Evolutionary conservation across 2,888 invertebrate genomes (phyloP).

Genomic region (Stratiomys singularior): DNA sequence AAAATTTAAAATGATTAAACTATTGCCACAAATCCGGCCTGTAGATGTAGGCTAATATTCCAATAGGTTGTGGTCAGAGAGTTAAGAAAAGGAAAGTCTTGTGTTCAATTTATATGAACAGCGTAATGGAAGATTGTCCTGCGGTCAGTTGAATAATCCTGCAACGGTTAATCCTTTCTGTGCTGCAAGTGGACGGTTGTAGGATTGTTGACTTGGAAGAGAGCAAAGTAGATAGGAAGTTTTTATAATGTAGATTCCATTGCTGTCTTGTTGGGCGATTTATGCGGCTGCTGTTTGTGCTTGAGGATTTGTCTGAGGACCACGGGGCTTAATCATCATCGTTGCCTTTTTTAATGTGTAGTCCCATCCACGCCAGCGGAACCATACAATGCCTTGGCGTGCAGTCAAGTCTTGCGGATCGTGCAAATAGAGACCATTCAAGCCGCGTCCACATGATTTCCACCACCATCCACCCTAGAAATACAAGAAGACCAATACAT

Average conservation of each 20-base stretch:
- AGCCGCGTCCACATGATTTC: conserved; percentile 91
- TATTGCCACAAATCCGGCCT: conserved; percentile 51
- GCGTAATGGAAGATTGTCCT: no score
- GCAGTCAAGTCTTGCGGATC: conserved; percentile 91
- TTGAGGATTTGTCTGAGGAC: conserved; percentile 57
- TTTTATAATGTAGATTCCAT: conserved; percentile 30
- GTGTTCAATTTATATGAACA: no score
- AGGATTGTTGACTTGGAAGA: not conserved
- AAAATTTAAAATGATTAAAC: conserved; percentile 12
- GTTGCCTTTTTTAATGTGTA: conserved; percentile 88
- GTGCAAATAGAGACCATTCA: conserved; percentile 88
- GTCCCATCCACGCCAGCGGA: conserved; percentile 95
- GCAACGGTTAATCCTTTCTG: no score
- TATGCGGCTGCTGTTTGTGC: conserved; percentile 16
- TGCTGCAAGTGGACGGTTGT: not conserved
- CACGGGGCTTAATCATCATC: conserved; percentile 88
- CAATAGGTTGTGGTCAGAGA: not conserved
- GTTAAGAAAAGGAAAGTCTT: no score
- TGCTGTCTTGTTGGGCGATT: conserved; percentile 33
- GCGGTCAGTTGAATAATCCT: no score
- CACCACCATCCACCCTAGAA: conserved; percentile 90
- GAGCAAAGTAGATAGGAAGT: not conserved
- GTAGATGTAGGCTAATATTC: not conserved
- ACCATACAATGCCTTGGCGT: conserved; percentile 93
- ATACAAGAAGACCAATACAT: no score